Conservation (phyloP, 2,797 vertebrate genomes). For the Zalophus californianus region DNA sequence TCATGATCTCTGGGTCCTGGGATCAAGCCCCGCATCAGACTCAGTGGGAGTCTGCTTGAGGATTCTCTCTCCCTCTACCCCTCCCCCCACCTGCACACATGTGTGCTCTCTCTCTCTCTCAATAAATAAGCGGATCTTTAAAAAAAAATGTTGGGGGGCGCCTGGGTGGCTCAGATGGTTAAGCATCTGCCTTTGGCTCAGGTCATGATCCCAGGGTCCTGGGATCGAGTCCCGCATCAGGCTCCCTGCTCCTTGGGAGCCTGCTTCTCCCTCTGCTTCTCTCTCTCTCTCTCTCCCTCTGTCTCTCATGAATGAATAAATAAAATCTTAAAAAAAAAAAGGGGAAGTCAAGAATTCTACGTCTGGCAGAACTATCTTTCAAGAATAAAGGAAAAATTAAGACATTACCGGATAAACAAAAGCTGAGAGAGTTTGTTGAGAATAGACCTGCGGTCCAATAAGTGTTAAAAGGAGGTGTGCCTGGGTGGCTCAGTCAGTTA, state of each 20-base stretch:
- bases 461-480: not conserved
- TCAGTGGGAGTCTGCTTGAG: not conserved
- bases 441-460: not conserved
- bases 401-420: not conserved
- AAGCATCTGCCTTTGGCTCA: too few relatives aligned
- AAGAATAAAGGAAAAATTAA: not conserved
- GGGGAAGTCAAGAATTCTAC: not conserved
- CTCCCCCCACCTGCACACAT: too few relatives aligned
- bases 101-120: too few relatives aligned
- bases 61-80: not conserved
- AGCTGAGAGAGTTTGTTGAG: not conserved
- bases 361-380: not conserved
- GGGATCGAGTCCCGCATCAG: too few relatives aligned
- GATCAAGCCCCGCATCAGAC: not conserved
- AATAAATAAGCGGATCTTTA: not conserved
- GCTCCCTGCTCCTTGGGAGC: too few relatives aligned
- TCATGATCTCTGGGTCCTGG: not conserved
- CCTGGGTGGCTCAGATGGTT: too few relatives aligned
- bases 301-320: too few relatives aligned
- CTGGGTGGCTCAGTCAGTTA: not conserved
- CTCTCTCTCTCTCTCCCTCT: too few relatives aligned
- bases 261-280: too few relatives aligned
- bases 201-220: too few relatives aligned
- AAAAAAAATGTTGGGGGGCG: not conserved
- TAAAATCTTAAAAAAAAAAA: not conserved